A percentile compares a stretch with the other conserved stretches of the same genome.
phyloP scores from a whole-genome alignment of 2,888 invertebrate species.

The Drosophila nigricruria region DNA sequence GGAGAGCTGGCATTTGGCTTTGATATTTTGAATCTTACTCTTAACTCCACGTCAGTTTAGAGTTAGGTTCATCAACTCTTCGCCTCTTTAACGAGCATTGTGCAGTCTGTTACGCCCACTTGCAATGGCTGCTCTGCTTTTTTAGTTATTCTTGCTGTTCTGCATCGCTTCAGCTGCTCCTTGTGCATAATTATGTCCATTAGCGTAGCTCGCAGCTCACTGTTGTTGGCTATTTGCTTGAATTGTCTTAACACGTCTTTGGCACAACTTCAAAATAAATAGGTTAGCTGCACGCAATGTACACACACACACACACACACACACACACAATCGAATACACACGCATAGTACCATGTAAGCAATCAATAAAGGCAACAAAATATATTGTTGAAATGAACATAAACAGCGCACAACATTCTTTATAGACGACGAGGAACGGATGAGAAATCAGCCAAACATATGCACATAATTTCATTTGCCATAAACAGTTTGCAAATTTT shows the following conservation, averaged over 20 bases:
- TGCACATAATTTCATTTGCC: slow-evolving; percentile 57
- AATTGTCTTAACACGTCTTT: slow-evolving; percentile 65
- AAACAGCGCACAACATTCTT: slow-evolving; percentile 39
- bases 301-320: slow-evolving; percentile 1
- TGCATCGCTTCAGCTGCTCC: slow-evolving; percentile 26
- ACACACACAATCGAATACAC: neutral
- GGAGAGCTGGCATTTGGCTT: too few relatives aligned
- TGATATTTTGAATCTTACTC: too few relatives aligned
- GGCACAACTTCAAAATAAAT: slow-evolving; percentile 63
- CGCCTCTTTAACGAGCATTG: too few relatives aligned
- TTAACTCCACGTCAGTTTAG: too few relatives aligned
- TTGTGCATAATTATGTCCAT: slow-evolving; percentile 69
- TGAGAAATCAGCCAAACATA: slow-evolving; percentile 44
- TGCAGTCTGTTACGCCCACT: neutral
- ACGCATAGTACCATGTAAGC: slow-evolving; percentile 20
- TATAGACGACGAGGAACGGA: slow-evolving; percentile 7
- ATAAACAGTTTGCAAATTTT: slow-evolving; percentile 52
- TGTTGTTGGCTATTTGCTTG: slow-evolving; percentile 57
- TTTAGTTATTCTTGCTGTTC: neutral
- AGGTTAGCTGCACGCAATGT: slow-evolving; percentile 57
- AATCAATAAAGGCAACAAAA: slow-evolving; percentile 42
- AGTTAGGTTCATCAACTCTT: neutral
- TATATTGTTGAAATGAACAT: slow-evolving; percentile 26
- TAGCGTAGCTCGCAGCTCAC: slow-evolving; percentile 49
- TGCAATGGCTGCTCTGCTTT: neutral